A percentile compares a stretch with the other conserved stretches of the same genome.
Conservation (phyloP, 53 echinoderm and acorn worm genomes). For the Apostichopus leukothele region DNA sequence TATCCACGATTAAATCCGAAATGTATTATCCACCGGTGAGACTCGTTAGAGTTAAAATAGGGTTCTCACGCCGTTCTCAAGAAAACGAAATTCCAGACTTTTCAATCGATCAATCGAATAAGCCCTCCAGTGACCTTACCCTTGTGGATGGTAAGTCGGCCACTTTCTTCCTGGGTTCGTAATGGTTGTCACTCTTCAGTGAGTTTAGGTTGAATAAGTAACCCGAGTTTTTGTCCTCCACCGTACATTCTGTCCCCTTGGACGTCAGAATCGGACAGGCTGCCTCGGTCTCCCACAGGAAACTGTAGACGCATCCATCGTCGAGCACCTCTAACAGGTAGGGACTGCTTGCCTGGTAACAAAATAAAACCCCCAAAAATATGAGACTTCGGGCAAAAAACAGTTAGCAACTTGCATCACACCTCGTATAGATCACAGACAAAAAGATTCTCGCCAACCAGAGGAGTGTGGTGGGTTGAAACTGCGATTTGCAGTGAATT, state of each 20-base stretch:
- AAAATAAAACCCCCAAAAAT: not conserved
- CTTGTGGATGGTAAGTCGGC: not conserved
- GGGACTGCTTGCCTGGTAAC: slow-evolving; percentile 76
- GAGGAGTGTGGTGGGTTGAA: too few species aligned
- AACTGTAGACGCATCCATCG: slow-evolving; percentile 65
- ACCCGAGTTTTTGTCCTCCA: slow-evolving; percentile 82
- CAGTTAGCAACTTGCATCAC: not conserved
- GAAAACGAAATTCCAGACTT: too few species aligned
- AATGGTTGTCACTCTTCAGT: slow-evolving; percentile 61
- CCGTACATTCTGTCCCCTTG: slow-evolving; percentile 66
- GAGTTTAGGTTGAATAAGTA: slow-evolving; percentile 86
- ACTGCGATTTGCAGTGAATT: too few species aligned
- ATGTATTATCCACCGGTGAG: too few species aligned
- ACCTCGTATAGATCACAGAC: not conserved
- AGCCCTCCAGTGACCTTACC: not conserved
- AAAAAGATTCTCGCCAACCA: not conserved
- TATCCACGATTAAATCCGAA: too few species aligned
- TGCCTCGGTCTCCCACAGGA: slow-evolving; percentile 98
- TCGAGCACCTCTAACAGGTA: slow-evolving; percentile 80
- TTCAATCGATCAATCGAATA: too few species aligned
- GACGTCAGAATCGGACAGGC: slow-evolving; percentile 81
- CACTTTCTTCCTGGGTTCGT: slow-evolving; percentile 29
- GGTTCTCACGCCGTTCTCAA: too few species aligned
- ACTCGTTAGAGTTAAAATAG: too few species aligned
- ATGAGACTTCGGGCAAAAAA: too few species aligned